Base-by-base conservation (phyloP, 2,797 vertebrate species). In the Pangasius djambal region DNA sequence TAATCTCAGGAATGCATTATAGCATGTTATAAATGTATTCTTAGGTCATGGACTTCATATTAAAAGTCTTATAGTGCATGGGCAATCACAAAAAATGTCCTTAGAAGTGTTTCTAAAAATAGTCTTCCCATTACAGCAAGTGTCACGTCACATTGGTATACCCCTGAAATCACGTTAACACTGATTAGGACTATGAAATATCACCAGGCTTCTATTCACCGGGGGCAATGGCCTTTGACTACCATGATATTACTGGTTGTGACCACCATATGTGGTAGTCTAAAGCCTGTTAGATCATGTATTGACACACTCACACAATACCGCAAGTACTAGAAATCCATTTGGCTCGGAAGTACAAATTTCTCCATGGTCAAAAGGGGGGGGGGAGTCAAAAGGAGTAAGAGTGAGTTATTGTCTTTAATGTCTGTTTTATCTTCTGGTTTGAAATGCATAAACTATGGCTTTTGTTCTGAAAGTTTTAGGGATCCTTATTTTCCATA, bases 211-310 rank as follows among this genome's bases (percentile, higher is more conserved):
- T 55, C 82, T 86, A 48, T 83, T 83, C 52, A 63, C 48, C n/a
- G 70, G 28, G 81, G n/a, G 61, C 63, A 69, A 89, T 86, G 48
- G 48, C 65, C n/a, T 89, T 87, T 78, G 88, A 88, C 83, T 86
- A 83, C 83, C 78, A 25, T 88, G 67, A 75, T 89, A 89, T 85
- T 86, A 86, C 74, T 79, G 57, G 88, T 88, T 61, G 28, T 79
- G 31, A 86, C 79, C 63, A 88, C 34, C 84, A 87, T 85, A 88
- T 74, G 55, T 55, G 70, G 40, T 85, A 20, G 63, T 89, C 74
- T 85, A 37, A 44, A 89, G 61, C 8, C 59, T 69, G 75, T 85
- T 81, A 87, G 87, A 88, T 85, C 40, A 70, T 50, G 84, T 85
- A 63, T 79, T 28, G 25, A 61, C 78, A 28, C 18, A 57, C 40